Base-by-base conservation (phyloP, 53 echinoderm and acorn worm species). In the Astropecten irregularis region DNA sequence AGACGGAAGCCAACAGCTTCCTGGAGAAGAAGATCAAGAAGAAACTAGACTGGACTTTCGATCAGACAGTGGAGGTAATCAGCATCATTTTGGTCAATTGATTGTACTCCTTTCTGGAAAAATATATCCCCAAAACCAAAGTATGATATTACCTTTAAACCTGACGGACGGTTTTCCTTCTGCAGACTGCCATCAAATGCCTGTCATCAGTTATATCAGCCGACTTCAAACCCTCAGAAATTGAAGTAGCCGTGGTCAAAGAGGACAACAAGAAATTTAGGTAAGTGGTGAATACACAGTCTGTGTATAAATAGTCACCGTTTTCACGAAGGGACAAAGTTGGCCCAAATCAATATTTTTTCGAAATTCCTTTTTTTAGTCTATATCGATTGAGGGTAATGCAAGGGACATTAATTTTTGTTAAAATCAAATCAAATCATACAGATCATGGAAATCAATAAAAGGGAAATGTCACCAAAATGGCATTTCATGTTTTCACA, bases 1-100 rank as follows among this genome's bases (percentile, higher is more conserved):
- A 96, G 87, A 96, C 96, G 0, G 96, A 96, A 40, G 93, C 96
- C 73, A 96, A 96, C 87, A 96, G 96, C 87, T 96, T 96, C 84
- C 88, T 96, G 49, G 96, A 96, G 84, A 96, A 96, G 86, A 96
- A 96, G 40, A 89, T 96, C 28, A 96, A 96, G 83, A 96, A 96
- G 87, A 96, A 96, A 82, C 84, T 87, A 23, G 93, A 89, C 69
- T 96, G 84, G 69, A 93, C 91, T 39, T 91, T 71, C 65, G 93
- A 91, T 63, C 93, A 96, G 66, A 93, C 96, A 0, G 77, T 96
- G 0, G 93, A 96, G 91, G 96, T 96, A 53, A 87, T 6, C 42
- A 42, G 42, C 42, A 42, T 8, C 42, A 42, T 42, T 42, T 42
- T 42, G 6, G 22, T 69, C 22, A 13, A 51, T 1, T 52, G 1